Evolutionary conservation across 2,113 vertebrate species (phyloP).

Genomic region (Alosa alosa): DNA sequence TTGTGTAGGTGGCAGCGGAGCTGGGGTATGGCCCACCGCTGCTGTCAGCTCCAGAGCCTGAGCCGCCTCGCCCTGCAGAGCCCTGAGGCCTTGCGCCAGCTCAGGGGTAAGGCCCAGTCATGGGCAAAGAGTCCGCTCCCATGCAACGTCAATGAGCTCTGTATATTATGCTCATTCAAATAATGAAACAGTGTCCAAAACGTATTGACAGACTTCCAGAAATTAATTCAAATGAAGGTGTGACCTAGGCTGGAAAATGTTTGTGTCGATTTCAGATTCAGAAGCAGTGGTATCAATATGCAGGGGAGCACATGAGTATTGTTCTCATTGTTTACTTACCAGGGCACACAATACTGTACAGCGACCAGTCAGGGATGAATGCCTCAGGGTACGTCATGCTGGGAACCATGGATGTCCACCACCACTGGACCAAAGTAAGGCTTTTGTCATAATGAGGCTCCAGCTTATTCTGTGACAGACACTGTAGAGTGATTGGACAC

Average conservation of each 20-base stretch:
- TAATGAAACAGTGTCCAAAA: too few relatives aligned
- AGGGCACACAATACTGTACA: constrained; percentile 86
- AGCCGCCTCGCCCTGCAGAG: constrained; percentile 84
- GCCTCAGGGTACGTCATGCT: constrained; percentile 89
- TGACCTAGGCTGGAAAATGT: not conserved
- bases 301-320: not conserved
- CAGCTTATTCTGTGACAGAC: not conserved
- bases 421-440: constrained; percentile 91
- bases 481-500: not conserved
- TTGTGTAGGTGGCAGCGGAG: constrained; percentile 90
- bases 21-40: constrained; percentile 90
- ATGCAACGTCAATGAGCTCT: too few relatives aligned
- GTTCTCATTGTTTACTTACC: constrained; percentile 15
- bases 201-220: not conserved
- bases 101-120: constrained; percentile 38
- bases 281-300: not conserved
- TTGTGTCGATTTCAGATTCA: not conserved
- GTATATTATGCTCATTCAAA: too few relatives aligned
- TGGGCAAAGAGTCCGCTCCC: too few relatives aligned
- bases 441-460: not conserved
- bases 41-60: constrained; percentile 89
- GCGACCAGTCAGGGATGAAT: constrained; percentile 91
- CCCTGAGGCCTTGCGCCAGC: constrained; percentile 77
- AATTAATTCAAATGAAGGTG: too few relatives aligned
- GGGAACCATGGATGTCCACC: constrained; percentile 94